Conservation (phyloP, 2,113 vertebrate species). For the Orthochromis malagaraziensis region DNA sequence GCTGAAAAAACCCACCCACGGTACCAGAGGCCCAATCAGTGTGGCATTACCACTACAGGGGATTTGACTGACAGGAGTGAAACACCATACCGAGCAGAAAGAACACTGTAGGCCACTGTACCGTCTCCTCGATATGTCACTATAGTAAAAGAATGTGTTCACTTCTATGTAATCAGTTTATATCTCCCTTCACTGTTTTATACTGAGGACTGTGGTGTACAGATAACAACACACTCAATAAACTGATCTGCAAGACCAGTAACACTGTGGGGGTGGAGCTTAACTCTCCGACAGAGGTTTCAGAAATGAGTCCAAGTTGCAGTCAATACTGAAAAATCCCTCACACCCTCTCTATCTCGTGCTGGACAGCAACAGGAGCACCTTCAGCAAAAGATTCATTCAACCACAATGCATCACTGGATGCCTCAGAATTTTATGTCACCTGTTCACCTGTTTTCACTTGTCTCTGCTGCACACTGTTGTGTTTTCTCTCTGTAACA, state of each 20-base stretch:
- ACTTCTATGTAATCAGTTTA: not conserved
- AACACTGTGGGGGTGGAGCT: not conserved
- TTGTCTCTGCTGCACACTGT: not conserved
- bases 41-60: not conserved
- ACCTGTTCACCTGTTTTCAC: not conserved
- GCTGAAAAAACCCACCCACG: constrained; percentile 18
- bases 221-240: not conserved
- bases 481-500: not conserved
- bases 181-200: not conserved
- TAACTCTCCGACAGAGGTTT: not conserved
- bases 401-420: not conserved
- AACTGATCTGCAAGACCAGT: not conserved
- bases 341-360: not conserved
- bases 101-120: not conserved
- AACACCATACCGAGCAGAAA: not conserved
- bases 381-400: not conserved
- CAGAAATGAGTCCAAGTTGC: not conserved
- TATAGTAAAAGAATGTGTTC: not conserved
- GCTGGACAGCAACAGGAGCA: not conserved
- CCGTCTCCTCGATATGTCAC: not conserved
- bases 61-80: constrained; percentile 2
- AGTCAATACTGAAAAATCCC: not conserved
- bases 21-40: constrained; percentile 12
- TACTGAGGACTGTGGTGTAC: not conserved
- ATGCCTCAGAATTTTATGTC: not conserved